Base-by-base conservation (phyloP, 2,888 invertebrate species). In the Polydrusus pterygomalis region DNA sequence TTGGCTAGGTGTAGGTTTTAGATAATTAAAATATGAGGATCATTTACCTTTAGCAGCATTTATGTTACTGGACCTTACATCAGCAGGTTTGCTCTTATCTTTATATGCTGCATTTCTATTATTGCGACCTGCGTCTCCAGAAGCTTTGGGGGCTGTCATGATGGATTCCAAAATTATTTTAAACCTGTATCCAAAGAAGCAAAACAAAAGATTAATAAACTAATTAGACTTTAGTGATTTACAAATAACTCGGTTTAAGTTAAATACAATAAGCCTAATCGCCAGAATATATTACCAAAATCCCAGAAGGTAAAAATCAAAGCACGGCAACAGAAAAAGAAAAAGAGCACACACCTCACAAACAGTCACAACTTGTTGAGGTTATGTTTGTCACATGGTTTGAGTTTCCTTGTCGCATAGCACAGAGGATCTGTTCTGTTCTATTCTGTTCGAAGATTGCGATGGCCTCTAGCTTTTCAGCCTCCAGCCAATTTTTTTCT, bases 21-120 rank as follows among this genome's bases (percentile, higher is more conserved):
- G 1, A 1, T 25, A 25, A 25, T 25, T 25, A 25, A 34, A 34
- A 10, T 6, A 34, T 34, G 6, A 63, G 60, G 20, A 43, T 9
- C 20, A 68, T 18, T 79, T 91, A 97, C 98, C 97, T 94, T 98
- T 99, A 70, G 98, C 99, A 85, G 99, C 99, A 88, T 94, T 94
- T 84, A 99, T 98, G 87, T 99, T 99, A 87, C 98, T 98, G 81
- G 91, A 90, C 71, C 98, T 93, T 85, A 99, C 97, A 90, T 98
- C 97, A 51, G 93, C 91, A 56, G 99, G 98, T 90, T 99, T 99
- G 85, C 93, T 94, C 91, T 96, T 96, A 89, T 96, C 96, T 89
- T 95, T 96, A 85, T 95, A 96, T 68, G 95, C 94, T 65, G 90
- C 87, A 62, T 89, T 88, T 78, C 85, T 85, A 75, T 84, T 86